Percentiles rank a stretch among this genome's conserved stretches.
phyloP scores from a whole-genome alignment of 2,888 invertebrate genomes.

The Drosophila robusta region DNA sequence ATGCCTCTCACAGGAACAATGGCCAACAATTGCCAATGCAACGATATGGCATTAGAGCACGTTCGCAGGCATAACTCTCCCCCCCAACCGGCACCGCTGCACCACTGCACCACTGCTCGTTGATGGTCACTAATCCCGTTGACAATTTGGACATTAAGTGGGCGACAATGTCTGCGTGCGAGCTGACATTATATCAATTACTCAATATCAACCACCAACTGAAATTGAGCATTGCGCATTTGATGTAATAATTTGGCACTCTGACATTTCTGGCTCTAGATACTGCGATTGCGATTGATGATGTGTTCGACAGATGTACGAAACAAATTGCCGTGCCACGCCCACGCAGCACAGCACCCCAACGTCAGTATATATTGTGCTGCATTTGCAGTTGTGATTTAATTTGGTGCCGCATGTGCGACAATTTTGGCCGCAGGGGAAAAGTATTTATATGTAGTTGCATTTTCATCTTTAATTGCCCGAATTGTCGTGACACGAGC shows the following conservation, averaged over 20 bases:
- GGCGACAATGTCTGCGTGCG: constrained; percentile 53
- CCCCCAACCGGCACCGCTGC: neutral
- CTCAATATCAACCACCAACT: constrained; percentile 66
- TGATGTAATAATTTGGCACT: constrained; percentile 78
- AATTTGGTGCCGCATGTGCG: constrained; percentile 67
- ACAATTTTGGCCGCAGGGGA: constrained; percentile 56
- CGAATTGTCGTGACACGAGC: neutral
- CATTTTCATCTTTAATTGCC: neutral
- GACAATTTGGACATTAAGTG: constrained; percentile 77
- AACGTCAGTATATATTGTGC: constrained; percentile 24
- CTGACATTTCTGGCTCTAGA: constrained; percentile 65
- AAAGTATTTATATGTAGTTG: constrained; percentile 28
- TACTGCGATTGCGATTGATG: constrained; percentile 29
- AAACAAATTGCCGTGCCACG: constrained; percentile 52
- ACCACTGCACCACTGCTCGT: neutral
- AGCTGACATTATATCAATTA: constrained; percentile 77
- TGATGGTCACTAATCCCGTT: constrained; percentile 65
- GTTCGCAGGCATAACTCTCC: constrained; percentile 21
- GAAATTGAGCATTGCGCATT: constrained; percentile 74
- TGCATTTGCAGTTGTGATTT: constrained; percentile 56
- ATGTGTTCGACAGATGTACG: constrained; percentile 47
- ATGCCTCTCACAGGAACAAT: constrained; percentile 32
- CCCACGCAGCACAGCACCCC: constrained; percentile 31
- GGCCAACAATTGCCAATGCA: constrained; percentile 27
- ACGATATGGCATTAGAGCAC: constrained; percentile 63